Evolutionary conservation across 1,140 invertebrate genomes (phyloP), one percentile per base, ranked within the genome.

Genomic region (Eupristina koningsbergeri): DNA sequence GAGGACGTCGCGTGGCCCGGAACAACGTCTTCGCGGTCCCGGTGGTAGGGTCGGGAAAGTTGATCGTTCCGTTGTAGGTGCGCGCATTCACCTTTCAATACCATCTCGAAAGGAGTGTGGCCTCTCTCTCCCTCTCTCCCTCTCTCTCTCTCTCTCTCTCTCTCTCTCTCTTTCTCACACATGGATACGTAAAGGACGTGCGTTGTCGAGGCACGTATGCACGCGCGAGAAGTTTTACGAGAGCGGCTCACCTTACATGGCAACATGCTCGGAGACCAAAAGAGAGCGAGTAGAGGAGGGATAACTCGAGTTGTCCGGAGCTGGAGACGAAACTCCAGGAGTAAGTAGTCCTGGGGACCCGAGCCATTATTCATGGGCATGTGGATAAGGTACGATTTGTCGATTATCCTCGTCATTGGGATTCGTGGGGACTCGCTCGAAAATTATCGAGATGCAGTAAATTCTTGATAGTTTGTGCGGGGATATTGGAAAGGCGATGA

Each of bases 221-320:
- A 45, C 3, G 50, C 63, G 79, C 80, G 85, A 79, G 63, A 86
- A 85, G 84, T 87, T 89, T 89, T 88, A 89, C 88, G 87, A 85
- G 86, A 87, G 84, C 87, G 85, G 67, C 86, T 89, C 86, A 80
- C 88, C 88, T 87, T 88, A 89, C 86, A 89, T 89, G 88, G 88
- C 86, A 85, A 88, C 86, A 71, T 78, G 84, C 50, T 58, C 67
- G 64, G 29, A 22, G 81, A 58, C 47, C 39, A 36, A 22, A 34
- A 1, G 67, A 41, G 67, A 71, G 67, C 67, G 64, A 34, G 22
- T 71, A 36, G 36, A 34, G 29, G 9, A 3, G 3, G 34, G 34
- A 47, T 47, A 75, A 31, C 73, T 31, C 34, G 64, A 67, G 13
- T 41, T 71, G 36, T 71, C 67, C 39, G 22, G 31, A 29, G 61